These are phyloP conservation scores for Ferrisia virgata DNA, from an alignment of 2,888 invertebrate species.

Conservation along the genomic window DNA sequence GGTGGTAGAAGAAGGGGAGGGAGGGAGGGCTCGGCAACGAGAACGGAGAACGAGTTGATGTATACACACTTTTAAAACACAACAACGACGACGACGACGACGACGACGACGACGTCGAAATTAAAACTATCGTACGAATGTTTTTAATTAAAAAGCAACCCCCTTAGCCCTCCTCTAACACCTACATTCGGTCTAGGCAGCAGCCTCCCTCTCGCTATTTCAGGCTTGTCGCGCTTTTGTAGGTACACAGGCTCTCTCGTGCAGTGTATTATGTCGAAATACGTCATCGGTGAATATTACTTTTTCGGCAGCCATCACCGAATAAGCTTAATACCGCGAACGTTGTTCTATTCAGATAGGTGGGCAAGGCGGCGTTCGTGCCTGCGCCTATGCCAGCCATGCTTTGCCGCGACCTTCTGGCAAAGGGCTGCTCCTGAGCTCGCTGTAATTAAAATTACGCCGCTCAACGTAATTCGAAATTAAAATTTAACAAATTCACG, in stretches of 20 bases:
- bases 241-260: neutral
- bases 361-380: neutral
- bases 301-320: neutral
- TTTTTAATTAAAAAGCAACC: neutral
- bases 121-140: constrained; percentile 1
- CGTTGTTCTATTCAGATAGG: neutral
- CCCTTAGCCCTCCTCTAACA: neutral
- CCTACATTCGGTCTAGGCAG: neutral
- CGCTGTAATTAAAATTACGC: neutral
- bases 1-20: neutral
- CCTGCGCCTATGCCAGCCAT: no score
- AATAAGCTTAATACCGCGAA: neutral
- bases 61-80: neutral
- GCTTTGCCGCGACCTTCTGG: neutral
- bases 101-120: neutral
- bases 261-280: neutral
- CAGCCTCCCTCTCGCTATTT: neutral
- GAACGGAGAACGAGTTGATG: no score
- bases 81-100: neutral
- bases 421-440: neutral
- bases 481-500: neutral
- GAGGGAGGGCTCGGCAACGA: no score
- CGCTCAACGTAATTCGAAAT: neutral
- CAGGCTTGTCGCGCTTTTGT: neutral
- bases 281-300: constrained; percentile 22